phyloP scores from a whole-genome alignment of 2,888 invertebrate genomes.

The Autographa gamma region DNA sequence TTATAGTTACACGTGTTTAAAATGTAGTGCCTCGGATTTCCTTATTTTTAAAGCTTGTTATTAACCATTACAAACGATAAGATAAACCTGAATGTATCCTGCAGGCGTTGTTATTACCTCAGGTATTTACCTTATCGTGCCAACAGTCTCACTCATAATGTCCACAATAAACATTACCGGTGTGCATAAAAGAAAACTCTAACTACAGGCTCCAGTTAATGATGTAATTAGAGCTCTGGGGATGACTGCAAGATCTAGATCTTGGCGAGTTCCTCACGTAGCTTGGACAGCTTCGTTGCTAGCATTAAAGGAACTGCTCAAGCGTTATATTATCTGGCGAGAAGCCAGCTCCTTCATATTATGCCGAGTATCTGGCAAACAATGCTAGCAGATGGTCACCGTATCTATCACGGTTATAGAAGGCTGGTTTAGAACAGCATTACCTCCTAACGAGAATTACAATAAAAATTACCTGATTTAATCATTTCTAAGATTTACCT shows the following conservation, averaged over 20 bases:
- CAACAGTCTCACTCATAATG: background rate
- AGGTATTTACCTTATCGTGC: conserved; percentile 7
- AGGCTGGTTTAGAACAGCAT: background rate
- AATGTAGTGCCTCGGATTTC: background rate
- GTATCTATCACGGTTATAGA: background rate
- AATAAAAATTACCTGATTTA: no score
- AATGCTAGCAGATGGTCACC: background rate
- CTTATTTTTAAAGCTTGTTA: conserved; percentile 3
- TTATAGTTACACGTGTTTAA: background rate
- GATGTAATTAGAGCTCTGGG: background rate
- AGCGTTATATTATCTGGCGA: conserved; percentile 1
- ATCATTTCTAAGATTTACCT: no score
- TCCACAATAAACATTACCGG: conserved; percentile 1
- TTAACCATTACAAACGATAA: background rate
- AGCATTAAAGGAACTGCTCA: background rate
- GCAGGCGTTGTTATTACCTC: conserved; percentile 3
- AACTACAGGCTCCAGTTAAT: background rate
- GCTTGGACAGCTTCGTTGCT: background rate
- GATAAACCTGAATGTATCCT: background rate
- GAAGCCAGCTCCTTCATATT: background rate
- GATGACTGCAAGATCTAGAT: background rate
- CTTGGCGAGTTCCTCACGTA: background rate
- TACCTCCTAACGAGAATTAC: no score
- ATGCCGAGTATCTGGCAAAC: background rate
- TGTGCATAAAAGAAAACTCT: background rate